Evolutionary conservation across 1,140 invertebrate genomes (phyloP), one percentile per base, ranked within the genome.

Genomic region (Aphaenogaster rudis): DNA sequence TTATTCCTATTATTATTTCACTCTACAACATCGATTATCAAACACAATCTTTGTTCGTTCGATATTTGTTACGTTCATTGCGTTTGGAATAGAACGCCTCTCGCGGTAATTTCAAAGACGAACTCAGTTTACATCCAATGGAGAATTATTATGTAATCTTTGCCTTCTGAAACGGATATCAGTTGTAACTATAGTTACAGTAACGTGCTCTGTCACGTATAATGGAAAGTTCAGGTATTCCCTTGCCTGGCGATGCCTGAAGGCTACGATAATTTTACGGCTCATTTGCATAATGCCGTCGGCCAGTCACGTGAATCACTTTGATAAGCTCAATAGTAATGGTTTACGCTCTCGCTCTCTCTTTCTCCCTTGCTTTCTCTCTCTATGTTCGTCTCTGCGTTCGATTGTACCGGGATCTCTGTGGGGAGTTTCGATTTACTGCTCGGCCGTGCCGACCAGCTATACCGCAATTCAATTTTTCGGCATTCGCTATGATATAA

Each of bases 301-400:
- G 77, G 74, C 78, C 72, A 88, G 87, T 88, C 89, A 69, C 71
- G 82, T 88, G 89, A 88, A 90, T 91, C 89, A 88, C 89, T 91
- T 91, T 91, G 90, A 91, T 90, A 91, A 90, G 77, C 86, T 66
- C 86, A 90, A 91, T 90, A 90, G 86, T 85, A 90, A 91, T 84
- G 77, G 72, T 91, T 91, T 91, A 86, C 87, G 42, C 17, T 85
- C 57, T 33, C 64, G 15, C 42, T 54, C 33, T 81, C 39, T 50
- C 54, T 79, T 8, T 48, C 15, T 9, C 54, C 6, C 76, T 39
- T 13, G 17, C 77, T 79, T 52, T n/a, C 36, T 59, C 21, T 77
- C 74, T 63, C 57, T 66, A 63, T 54, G 48, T 77, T 79, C 72
- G 50, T 90, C 79, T 78, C 66, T 33, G 17, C 21, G 64, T 90